These are phyloP conservation scores for Nesometra sesokonis DNA, from an alignment of 35 echinoderm and acorn worm species.

Conservation along the genomic window DNA sequence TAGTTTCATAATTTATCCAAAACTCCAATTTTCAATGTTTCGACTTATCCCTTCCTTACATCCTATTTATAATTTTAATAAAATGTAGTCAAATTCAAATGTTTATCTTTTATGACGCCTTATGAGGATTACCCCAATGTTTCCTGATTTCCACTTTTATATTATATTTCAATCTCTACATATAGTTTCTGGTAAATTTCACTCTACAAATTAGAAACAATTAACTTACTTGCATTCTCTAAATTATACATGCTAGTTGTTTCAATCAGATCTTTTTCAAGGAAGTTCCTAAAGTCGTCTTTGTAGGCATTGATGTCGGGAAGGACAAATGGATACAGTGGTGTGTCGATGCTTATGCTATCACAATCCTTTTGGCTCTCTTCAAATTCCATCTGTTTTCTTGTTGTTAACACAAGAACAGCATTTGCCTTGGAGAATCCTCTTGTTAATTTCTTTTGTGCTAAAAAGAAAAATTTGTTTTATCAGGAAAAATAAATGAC, in stretches of 20 bases:
- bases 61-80: too few relatives aligned
- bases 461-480: not conserved
- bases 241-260: slow-evolving; percentile 2
- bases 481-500: too few relatives aligned
- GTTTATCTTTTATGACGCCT: too few relatives aligned
- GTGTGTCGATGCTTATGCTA: not conserved
- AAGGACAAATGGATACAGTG: not conserved
- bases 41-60: too few relatives aligned
- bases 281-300: not conserved
- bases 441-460: not conserved
- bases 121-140: too few relatives aligned
- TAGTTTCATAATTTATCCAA: too few relatives aligned
- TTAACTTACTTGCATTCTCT: slow-evolving; percentile 9
- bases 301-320: slow-evolving; percentile 4
- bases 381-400: not conserved
- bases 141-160: too few relatives aligned
- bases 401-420: not conserved
- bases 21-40: too few relatives aligned
- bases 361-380: not conserved
- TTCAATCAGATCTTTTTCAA: slow-evolving; percentile 17
- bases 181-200: too few relatives aligned
- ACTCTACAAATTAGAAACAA: not conserved
- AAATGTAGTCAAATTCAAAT: too few relatives aligned
- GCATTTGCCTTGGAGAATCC: not conserved
- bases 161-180: too few relatives aligned